Conservation (phyloP, 2,888 invertebrate genomes). For the Cybosia mesomella region DNA sequence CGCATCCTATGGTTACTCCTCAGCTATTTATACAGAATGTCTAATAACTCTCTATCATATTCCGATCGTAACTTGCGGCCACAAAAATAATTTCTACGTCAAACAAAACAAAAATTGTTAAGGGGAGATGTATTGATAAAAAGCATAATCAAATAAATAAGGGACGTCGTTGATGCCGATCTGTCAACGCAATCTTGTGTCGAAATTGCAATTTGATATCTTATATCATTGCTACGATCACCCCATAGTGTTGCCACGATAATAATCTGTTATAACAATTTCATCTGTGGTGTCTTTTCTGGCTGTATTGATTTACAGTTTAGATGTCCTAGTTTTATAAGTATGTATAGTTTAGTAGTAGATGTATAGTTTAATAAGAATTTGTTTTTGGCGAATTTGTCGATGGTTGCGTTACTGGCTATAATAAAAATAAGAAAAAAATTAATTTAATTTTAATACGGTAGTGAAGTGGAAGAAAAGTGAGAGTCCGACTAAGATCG, state of each 20-base stretch:
- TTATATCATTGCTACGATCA: conserved; percentile 56
- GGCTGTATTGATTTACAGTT: conserved; percentile 46
- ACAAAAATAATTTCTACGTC: conserved; percentile 54
- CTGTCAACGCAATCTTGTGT: conserved; percentile 74
- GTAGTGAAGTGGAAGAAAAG: too few relatives aligned
- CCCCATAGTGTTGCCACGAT: conserved; percentile 56
- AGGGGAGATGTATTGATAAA: conserved; percentile 68
- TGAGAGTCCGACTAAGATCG: too few relatives aligned
- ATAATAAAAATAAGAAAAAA: not conserved
- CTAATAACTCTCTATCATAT: not conserved
- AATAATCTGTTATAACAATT: conserved; percentile 61
- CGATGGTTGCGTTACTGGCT: not conserved
- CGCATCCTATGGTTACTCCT: too few relatives aligned
- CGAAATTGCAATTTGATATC: conserved; percentile 83
- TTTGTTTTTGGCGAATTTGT: not conserved
- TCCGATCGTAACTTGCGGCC: conserved; percentile 39
- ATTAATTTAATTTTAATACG: too few relatives aligned
- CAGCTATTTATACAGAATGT: not conserved
- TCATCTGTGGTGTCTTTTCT: conserved; percentile 53
- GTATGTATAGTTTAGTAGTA: too few relatives aligned
- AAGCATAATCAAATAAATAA: conserved; percentile 77
- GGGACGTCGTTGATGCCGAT: conserved; percentile 64
- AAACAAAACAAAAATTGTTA: conserved; percentile 62
- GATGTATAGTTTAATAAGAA: not conserved
- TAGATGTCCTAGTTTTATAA: conserved; percentile 25